Percentiles rank a stretch among this genome's conserved stretches.
phyloP scores from a whole-genome alignment of 2,888 invertebrate species.

The Digitonthophagus gazella region DNA sequence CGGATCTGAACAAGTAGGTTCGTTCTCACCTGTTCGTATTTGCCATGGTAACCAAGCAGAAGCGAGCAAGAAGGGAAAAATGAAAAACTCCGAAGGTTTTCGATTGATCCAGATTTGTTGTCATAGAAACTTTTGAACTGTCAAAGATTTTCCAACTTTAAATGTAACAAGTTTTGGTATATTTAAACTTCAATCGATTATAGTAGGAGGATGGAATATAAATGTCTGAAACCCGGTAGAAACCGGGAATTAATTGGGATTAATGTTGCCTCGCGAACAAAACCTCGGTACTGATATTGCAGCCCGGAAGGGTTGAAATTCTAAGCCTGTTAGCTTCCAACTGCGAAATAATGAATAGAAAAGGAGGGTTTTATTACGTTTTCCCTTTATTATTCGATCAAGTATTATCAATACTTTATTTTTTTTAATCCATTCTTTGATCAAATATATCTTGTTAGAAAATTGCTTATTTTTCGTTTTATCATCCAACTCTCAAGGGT shows the following conservation, averaged over 20 bases:
- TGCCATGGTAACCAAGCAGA: background rate
- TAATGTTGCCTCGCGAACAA: background rate
- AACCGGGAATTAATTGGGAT: background rate
- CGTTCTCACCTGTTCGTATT: background rate
- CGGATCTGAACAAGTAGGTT: background rate
- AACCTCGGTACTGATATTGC: background rate
- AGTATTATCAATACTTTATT: too few relatives aligned
- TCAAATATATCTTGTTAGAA: too few relatives aligned
- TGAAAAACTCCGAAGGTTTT: background rate
- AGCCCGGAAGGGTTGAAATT: background rate
- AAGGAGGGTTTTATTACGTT: background rate
- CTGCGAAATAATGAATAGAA: background rate
- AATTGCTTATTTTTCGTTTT: background rate
- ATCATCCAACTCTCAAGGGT: background rate
- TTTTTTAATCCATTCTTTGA: too few relatives aligned
- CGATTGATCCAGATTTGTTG: constrained; percentile 3
- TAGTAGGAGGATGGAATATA: too few relatives aligned
- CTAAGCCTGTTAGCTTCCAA: background rate
- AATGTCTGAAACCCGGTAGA: too few relatives aligned
- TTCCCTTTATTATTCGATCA: background rate
- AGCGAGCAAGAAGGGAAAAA: too few relatives aligned
- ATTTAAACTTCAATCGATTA: background rate
- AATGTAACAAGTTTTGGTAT: background rate
- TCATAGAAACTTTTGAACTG: background rate
- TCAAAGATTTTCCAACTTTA: background rate